phyloP scores from a whole-genome alignment of 2,888 invertebrate genomes.

The Eristalis tenax region DNA sequence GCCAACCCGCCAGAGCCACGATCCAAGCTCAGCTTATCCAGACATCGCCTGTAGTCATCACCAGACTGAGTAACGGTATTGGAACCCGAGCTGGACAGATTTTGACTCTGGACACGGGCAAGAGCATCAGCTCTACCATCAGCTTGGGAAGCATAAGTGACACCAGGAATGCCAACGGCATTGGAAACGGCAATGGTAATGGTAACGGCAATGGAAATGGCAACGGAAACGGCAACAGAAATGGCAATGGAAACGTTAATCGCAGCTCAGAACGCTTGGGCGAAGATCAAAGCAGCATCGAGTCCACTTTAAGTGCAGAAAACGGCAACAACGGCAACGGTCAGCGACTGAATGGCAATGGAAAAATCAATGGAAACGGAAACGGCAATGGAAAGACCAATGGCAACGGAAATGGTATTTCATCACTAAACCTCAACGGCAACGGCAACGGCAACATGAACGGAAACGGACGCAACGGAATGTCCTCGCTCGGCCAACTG shows the following conservation, averaged over 20 bases:
- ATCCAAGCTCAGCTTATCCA: conserved; percentile 78
- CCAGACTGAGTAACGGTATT: conserved; percentile 46
- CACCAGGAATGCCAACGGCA: background rate
- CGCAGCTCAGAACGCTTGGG: conserved; percentile 22
- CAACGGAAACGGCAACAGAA: conserved; percentile 27
- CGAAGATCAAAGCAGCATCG: conserved; percentile 3
- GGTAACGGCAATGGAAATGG: conserved; percentile 51
- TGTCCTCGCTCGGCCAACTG: conserved; percentile 6
- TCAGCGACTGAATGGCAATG: conserved; percentile 23
- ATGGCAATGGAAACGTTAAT: conserved; percentile 49
- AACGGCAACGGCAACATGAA: conserved; percentile 51
- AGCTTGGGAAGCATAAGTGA: conserved; percentile 1
- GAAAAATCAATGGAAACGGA: conserved; percentile 20
- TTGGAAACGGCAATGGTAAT: conserved; percentile 64
- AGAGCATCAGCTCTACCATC: conserved; percentile 55
- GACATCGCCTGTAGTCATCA: conserved; percentile 76
- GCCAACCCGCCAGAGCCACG: conserved; percentile 78
- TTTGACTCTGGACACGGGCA: conserved; percentile 46
- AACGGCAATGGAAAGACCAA: conserved; percentile 21
- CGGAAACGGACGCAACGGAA: conserved; percentile 56
- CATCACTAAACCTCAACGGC: conserved; percentile 31
- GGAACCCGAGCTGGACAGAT: conserved; percentile 56
- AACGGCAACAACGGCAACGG: conserved; percentile 24
- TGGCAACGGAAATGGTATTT: conserved; percentile 15
- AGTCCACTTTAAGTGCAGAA: conserved; percentile 12